These are phyloP conservation scores for Ecdyonurus torrentis DNA, from an alignment of 2,888 invertebrate genomes.

Conservation along the genomic window DNA sequence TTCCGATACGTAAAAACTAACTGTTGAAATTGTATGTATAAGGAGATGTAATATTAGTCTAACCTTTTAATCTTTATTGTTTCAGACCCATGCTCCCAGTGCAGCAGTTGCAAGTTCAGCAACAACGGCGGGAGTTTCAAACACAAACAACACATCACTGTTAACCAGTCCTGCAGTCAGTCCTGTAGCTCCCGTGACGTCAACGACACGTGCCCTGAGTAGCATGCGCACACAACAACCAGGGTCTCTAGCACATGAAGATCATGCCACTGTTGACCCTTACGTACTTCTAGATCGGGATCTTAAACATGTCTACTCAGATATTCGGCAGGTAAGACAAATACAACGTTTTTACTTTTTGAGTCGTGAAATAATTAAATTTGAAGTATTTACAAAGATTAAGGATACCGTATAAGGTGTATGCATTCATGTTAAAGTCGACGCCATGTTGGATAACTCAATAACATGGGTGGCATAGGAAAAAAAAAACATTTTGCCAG, in stretches of 20 bases:
- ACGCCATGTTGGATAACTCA: no score
- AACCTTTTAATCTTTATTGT: not conserved
- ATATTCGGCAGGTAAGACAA: slow-evolving; percentile 60
- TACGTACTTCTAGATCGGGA: slow-evolving; percentile 75
- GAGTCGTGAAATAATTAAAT: no score
- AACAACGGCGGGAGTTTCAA: not conserved
- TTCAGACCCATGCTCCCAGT: not conserved
- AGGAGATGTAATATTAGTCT: no score
- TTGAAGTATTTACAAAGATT: no score
- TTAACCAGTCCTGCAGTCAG: not conserved
- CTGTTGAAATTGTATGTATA: no score
- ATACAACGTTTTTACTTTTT: no score
- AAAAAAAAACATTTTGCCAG: no score
- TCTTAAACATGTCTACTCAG: slow-evolving; percentile 67
- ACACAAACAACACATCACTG: not conserved
- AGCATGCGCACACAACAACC: slow-evolving; percentile 1
- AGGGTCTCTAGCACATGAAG: not conserved
- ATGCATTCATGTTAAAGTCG: no score
- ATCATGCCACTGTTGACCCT: slow-evolving; percentile 44
- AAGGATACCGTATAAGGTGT: no score
- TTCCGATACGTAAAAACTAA: no score
- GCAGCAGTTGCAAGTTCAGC: not conserved
- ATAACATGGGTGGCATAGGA: no score
- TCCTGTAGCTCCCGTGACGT: not conserved
- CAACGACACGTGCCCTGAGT: not conserved